These are phyloP conservation scores for Denticeps clupeoides DNA, from an alignment of 2,797 vertebrate genomes.

Conservation along the genomic window DNA sequence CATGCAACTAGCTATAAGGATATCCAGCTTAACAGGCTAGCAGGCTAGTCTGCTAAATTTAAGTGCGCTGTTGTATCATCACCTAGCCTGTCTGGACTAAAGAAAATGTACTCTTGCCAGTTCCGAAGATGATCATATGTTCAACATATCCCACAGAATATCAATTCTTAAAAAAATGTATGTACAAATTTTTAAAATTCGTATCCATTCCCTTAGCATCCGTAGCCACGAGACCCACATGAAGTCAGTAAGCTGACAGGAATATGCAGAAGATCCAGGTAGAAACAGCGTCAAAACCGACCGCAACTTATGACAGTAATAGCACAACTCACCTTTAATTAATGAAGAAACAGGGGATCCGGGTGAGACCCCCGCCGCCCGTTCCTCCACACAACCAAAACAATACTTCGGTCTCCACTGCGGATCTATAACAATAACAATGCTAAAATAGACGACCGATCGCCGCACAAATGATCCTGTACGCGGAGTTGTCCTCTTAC, in stretches of 20 bases:
- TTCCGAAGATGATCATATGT: too few relatives aligned
- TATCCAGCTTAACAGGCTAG: constrained; percentile 11
- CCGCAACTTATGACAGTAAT: constrained; percentile 21
- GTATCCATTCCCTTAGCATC: constrained; percentile 9
- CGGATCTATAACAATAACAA: constrained; percentile 67
- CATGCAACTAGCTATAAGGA: constrained; percentile 1
- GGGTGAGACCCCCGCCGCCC: constrained; percentile 65
- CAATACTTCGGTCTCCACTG: constrained; percentile 79
- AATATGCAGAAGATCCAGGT: neutral
- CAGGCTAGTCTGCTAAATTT: constrained; percentile 27
- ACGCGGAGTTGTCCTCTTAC: constrained; percentile 6
- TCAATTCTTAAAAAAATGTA: too few relatives aligned
- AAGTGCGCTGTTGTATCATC: constrained; percentile 20
- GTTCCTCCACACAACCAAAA: constrained; percentile 77
- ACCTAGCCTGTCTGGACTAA: constrained; percentile 1
- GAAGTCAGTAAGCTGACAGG: constrained; percentile 43
- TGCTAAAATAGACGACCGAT: constrained; percentile 36
- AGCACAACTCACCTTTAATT: constrained; percentile 84
- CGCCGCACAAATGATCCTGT: constrained; percentile 20
- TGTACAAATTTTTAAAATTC: constrained; percentile 1
- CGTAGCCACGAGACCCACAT: constrained; percentile 29
- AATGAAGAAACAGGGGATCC: constrained; percentile 53
- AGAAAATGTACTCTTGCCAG: too few relatives aligned
- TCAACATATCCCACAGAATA: too few relatives aligned
- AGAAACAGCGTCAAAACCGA: constrained; percentile 5